Conservation (phyloP, 2,113 vertebrate genomes). For the Nymphicus hollandicus region DNA sequence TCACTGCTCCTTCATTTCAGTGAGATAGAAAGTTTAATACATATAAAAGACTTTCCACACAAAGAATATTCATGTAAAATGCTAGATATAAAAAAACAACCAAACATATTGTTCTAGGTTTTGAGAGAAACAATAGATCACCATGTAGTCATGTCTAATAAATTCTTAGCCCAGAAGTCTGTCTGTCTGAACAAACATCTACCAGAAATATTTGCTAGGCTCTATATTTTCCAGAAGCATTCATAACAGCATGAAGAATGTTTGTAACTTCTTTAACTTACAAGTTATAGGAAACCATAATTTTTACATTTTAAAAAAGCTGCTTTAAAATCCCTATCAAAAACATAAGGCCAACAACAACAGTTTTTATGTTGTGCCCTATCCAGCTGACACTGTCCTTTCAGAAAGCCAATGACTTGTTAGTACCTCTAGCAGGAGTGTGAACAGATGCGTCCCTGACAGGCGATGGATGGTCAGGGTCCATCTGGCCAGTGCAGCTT, state of each 20-base stretch:
- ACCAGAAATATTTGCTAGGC: neutral
- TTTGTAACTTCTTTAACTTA: neutral
- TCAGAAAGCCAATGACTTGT: slow-evolving; percentile 97
- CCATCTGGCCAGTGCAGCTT: slow-evolving; percentile 99
- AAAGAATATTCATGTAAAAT: neutral
- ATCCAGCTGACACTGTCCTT: slow-evolving; percentile 91
- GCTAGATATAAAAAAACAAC: neutral
- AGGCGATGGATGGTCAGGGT: slow-evolving; percentile 99
- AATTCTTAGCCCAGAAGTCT: neutral
- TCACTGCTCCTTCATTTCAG: neutral
- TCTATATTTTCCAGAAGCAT: neutral
- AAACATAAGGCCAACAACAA: slow-evolving; percentile 15
- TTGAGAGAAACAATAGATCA: neutral
- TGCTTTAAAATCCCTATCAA: neutral
- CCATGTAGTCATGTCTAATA: neutral
- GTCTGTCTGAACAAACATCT: neutral
- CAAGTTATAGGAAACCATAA: neutral
- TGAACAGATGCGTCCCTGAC: slow-evolving; percentile 99
- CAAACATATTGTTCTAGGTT: neutral
- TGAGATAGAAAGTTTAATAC: neutral
- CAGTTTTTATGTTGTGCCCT: slow-evolving; percentile 76
- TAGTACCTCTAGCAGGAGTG: slow-evolving; percentile 97
- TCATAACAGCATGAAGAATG: neutral
- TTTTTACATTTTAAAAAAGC: neutral
- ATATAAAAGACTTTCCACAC: neutral